These are phyloP conservation scores for Tribolium freemani DNA, from an alignment of 2,888 invertebrate species.

Conservation along the genomic window DNA sequence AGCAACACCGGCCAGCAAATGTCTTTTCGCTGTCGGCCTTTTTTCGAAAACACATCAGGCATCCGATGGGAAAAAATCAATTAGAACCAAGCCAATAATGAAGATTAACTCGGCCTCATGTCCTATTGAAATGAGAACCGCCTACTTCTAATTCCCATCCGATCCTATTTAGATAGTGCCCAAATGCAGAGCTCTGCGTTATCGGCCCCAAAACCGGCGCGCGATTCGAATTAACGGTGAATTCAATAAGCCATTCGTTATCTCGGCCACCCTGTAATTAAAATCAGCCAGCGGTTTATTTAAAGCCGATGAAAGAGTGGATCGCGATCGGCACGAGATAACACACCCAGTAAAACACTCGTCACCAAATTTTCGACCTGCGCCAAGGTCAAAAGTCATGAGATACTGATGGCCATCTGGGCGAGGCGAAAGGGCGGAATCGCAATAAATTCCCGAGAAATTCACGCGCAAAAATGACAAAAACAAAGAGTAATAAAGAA, in stretches of 20 bases:
- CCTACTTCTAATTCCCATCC: conserved; percentile 43
- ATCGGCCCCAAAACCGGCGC: conserved; percentile 6
- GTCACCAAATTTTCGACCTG: conserved; percentile 44
- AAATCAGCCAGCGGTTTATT: conserved; percentile 42
- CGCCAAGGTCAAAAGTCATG: conserved; percentile 49
- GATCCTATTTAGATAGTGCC: conserved; percentile 44
- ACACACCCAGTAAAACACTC: conserved; percentile 39
- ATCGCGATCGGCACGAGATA: conserved; percentile 39
- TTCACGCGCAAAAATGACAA: neutral
- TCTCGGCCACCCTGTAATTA: conserved; percentile 50
- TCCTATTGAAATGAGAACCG: conserved; percentile 42
- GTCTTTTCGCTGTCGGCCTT: conserved; percentile 4
- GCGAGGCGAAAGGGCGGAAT: conserved; percentile 25
- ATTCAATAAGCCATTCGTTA: conserved; percentile 41
- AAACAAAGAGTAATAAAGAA: neutral
- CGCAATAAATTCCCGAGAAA: conserved; percentile 26
- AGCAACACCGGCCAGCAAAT: conserved; percentile 9
- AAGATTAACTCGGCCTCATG: neutral
- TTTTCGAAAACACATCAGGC: neutral
- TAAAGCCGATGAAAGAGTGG: conserved; percentile 27
- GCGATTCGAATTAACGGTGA: conserved; percentile 27
- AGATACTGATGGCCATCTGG: conserved; percentile 50
- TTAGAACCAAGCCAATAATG: neutral
- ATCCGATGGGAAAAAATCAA: conserved; percentile 8
- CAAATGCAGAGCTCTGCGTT: conserved; percentile 2